Base-by-base conservation (phyloP, 2,797 vertebrate genomes). In the Rhabdophis nuchalis region DNA sequence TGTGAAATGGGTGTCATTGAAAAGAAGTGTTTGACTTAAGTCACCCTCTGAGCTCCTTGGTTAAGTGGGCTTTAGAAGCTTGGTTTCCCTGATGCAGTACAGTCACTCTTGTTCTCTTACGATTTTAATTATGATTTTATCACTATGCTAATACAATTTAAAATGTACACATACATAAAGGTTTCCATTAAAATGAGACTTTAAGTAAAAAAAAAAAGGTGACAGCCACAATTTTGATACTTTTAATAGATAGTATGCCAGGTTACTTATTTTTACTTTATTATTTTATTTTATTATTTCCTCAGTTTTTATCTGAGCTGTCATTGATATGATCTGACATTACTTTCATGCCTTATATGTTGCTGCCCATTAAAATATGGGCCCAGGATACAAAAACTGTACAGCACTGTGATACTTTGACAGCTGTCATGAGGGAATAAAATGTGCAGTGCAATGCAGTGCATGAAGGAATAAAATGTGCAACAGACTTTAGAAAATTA, bases 241-340 rank as follows among this genome's bases (percentile, higher is more conserved):
- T 50, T 61, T 92, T 89, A 46, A 14, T 89, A 27, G 54, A 27
- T 1, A 57, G 20, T 82, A 46, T 82, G 41, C 36, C 41, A 25
- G 4, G 23, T 82, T 46, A 46, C 72, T 82, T 82, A 77, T 77
- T 46, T 82, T 89, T 89, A 89, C n/a, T 89, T 88, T 29, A 50
- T 93, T 92, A 93, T 89, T 23, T 89, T 89, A 56, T 54, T 53
- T 95, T 90, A 64, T 93, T 93, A 87, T 14, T 64, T 20, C 52
- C 52, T 86, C 58, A 32, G 11, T 46, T 46, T 77, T 86, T 57
- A 89, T 57, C 56, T 89, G 13, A 13, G 14, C 29, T 57, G 86
- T 58, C 91, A 88, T n/a, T 92, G 50, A 93, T 87, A 27, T 85
- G 29, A 90, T 32, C 87, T 96, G 93, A 94, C 32, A 94, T 88